phyloP scores from a whole-genome alignment of 2,113 vertebrate genomes.

The Pteronura brasiliensis region DNA sequence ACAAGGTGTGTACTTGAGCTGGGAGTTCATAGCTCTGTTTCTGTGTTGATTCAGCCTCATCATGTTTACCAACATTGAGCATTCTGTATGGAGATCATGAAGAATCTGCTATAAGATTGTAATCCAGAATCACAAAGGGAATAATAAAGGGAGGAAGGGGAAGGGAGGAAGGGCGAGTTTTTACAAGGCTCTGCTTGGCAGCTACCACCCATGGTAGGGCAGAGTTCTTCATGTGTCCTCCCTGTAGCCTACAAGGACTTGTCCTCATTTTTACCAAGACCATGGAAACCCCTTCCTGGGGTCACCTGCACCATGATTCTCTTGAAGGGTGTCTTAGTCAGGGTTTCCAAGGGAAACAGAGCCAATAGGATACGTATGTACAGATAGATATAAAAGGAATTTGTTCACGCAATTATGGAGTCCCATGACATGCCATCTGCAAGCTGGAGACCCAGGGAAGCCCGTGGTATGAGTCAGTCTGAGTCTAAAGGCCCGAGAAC shows the following conservation, averaged over 20 bases:
- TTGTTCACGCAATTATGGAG: too few relatives aligned
- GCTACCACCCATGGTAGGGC: not conserved
- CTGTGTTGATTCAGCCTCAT: not conserved
- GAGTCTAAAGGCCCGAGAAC: not conserved
- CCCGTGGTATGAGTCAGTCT: fast-evolving
- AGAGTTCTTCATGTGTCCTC: not conserved
- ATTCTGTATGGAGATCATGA: not conserved
- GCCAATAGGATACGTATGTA: not conserved
- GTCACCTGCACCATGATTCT: not conserved
- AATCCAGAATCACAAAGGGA: not conserved
- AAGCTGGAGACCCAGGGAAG: not conserved
- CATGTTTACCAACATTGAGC: not conserved
- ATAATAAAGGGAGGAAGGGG: too few relatives aligned
- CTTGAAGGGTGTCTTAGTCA: not conserved
- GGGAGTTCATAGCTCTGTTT: not conserved
- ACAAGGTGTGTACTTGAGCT: not conserved
- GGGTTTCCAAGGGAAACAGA: not conserved
- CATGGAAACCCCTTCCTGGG: not conserved
- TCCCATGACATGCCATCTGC: not conserved
- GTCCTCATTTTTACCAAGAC: not conserved
- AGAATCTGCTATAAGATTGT: not conserved
- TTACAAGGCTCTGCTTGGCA: not conserved
- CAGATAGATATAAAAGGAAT: not conserved
- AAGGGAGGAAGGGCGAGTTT: not conserved
- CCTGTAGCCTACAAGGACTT: too few relatives aligned